Conservation (phyloP, 2,888 invertebrate genomes). For the Hemithea aestivaria region DNA sequence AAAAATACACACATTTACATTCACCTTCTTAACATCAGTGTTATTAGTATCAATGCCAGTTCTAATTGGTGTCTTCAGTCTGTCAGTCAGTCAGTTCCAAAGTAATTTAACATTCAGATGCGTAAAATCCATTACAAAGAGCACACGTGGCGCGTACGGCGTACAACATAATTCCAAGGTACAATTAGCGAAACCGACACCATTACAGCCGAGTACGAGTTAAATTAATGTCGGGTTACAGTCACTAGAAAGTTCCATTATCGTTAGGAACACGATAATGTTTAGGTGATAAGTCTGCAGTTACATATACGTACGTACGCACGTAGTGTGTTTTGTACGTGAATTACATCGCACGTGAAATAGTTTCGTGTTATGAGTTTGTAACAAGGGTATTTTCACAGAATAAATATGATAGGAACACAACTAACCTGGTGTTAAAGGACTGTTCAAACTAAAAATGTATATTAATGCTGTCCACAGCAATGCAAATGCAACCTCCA, state of each 20-base stretch:
- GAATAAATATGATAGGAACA: too few species aligned
- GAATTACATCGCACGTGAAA: slow-evolving; percentile 7
- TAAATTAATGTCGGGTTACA: slow-evolving; percentile 74
- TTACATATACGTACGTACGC: slow-evolving; percentile 15
- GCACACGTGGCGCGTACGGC: slow-evolving; percentile 62
- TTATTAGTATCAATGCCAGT: too few species aligned
- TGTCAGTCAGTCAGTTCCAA: too few species aligned
- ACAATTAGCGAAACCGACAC: slow-evolving; percentile 77
- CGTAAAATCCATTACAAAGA: slow-evolving; percentile 64
- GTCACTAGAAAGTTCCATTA: slow-evolving; percentile 77
- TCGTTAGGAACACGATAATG: slow-evolving; percentile 68
- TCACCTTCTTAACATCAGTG: too few species aligned
- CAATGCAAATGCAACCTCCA: too few species aligned
- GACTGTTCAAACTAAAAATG: too few species aligned
- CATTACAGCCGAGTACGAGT: slow-evolving; percentile 70
- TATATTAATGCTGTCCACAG: too few species aligned
- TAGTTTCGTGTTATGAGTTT: slow-evolving; percentile 7
- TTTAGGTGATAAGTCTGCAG: slow-evolving; percentile 54
- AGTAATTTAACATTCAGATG: too few species aligned
- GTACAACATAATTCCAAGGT: slow-evolving; percentile 72
- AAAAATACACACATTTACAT: too few species aligned
- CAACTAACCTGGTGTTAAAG: too few species aligned
- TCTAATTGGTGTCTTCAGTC: too few species aligned
- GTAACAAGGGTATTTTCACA: too few species aligned
- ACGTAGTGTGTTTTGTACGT: slow-evolving; percentile 18